Conservation (phyloP, 2,888 invertebrate genomes). For the Thymelicus sylvestris region DNA sequence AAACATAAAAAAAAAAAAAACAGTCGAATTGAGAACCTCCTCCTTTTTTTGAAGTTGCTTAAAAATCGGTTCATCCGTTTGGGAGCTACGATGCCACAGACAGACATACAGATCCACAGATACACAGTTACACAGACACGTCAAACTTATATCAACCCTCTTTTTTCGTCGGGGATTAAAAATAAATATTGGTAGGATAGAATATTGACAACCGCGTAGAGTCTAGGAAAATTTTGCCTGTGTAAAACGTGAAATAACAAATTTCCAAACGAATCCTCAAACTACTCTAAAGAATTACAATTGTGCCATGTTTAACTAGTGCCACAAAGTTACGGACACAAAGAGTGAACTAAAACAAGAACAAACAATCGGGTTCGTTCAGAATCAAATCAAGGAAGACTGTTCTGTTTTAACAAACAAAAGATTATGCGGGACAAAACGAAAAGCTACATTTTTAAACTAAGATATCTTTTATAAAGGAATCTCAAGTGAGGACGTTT, state of each 20-base stretch:
- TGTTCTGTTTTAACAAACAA: slow-evolving; percentile 33
- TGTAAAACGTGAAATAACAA: neutral
- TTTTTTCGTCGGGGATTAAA: too few species aligned
- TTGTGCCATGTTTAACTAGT: slow-evolving; percentile 28
- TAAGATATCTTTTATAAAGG: slow-evolving; percentile 16
- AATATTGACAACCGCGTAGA: too few species aligned
- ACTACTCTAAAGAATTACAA: neutral
- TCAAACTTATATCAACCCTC: too few species aligned
- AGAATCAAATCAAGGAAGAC: slow-evolving; percentile 33
- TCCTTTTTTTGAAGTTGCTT: too few species aligned
- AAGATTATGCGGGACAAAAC: slow-evolving; percentile 26
- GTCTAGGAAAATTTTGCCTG: too few species aligned
- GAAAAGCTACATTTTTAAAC: slow-evolving; percentile 17
- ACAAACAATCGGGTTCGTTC: slow-evolving; percentile 21
- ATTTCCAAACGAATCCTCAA: neutral
- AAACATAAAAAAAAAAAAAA: too few species aligned
- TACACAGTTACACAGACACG: too few species aligned
- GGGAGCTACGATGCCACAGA: too few species aligned
- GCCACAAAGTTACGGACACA: slow-evolving; percentile 28
- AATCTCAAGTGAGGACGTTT: neutral
- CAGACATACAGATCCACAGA: too few species aligned
- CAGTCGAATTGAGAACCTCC: too few species aligned
- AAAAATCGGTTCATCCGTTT: too few species aligned
- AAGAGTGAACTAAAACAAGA: slow-evolving; percentile 29
- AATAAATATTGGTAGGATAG: too few species aligned